Evolutionary conservation across 2,888 invertebrate species (phyloP), one percentile per base, ranked within the genome.

Genomic region (Nezara viridula): DNA sequence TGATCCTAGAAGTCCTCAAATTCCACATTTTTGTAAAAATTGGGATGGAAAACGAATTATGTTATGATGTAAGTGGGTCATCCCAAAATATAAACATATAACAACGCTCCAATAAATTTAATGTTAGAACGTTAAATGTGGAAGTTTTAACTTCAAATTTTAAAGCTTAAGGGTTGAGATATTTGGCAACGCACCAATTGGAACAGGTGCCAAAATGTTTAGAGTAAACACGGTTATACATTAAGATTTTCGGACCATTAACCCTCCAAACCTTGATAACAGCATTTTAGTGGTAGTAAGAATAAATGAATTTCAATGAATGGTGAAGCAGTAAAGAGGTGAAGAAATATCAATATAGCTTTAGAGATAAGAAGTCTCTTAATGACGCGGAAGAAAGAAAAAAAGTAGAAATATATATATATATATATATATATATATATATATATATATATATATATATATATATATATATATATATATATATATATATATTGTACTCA

Each of bases 131-230:
- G 19, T 66, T 73, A 37, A 73, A 73, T 73, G 37, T 44, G 81
- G 81, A 47, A 24, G n/a, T n/a, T 44, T 81, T 44, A 81, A 81
- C 81, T 40, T 14, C n/a, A n/a, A 81, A 81, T 81, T 81, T 44
- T 81, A 81, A 81, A n/a, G n/a, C 44, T n/a, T 81, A n/a, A 47
- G 81, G 77, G 77, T 40, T 77, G 77, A 81, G 44, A 81, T 81
- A 40, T 81, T 81, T 81, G 81, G 81, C 81, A 24, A 44, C 10
- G 81, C 12, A 81, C 44, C 81, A 81, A 81, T 47, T 47, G 44
- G 44, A 81, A 81, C n/a, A 81, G 81, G 81, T 47, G 81, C 81
- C 81, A 81, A 47, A 81, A 47, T 81, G 66, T 73, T 73, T 73
- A 73, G 66, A 73, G 66, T 73, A 73, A 73, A 73, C 66, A 73